These are phyloP conservation scores for Drosophila pectinifera DNA, from an alignment of 1,140 invertebrate genomes.

Conservation along the genomic window DNA sequence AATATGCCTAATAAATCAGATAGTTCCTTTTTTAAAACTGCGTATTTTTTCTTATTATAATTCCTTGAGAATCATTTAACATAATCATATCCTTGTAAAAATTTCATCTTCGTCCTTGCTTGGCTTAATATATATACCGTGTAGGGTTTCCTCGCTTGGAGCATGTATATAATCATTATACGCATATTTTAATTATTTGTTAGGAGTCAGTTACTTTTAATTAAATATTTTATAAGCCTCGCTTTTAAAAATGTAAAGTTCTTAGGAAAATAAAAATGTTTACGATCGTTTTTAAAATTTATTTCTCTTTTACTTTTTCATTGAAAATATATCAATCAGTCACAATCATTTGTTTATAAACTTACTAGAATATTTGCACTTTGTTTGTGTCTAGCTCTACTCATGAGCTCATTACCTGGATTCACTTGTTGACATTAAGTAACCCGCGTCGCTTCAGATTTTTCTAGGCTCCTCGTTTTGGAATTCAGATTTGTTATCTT, in stretches of 20 bases:
- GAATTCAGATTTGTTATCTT: neutral
- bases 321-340: neutral
- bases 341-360: neutral
- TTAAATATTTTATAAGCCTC: too few relatives aligned
- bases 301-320: neutral
- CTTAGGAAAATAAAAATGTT: neutral
- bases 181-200: too few relatives aligned
- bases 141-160: neutral
- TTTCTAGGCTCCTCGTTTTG: neutral
- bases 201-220: too few relatives aligned
- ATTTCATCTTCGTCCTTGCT: neutral
- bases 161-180: too few relatives aligned
- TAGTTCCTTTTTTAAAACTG: neutral
- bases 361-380: neutral
- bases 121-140: neutral
- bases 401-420: constrained; percentile 4
- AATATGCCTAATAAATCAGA: neutral
- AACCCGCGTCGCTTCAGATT: neutral
- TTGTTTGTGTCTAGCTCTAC: neutral
- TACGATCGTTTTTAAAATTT: neutral
- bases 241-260: too few relatives aligned
- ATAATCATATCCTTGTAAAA: neutral
- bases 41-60: neutral
- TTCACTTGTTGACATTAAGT: neutral
- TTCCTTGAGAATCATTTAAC: neutral